phyloP scores from a whole-genome alignment of 2,797 vertebrate species.

The Acipenser transmontanus region DNA sequence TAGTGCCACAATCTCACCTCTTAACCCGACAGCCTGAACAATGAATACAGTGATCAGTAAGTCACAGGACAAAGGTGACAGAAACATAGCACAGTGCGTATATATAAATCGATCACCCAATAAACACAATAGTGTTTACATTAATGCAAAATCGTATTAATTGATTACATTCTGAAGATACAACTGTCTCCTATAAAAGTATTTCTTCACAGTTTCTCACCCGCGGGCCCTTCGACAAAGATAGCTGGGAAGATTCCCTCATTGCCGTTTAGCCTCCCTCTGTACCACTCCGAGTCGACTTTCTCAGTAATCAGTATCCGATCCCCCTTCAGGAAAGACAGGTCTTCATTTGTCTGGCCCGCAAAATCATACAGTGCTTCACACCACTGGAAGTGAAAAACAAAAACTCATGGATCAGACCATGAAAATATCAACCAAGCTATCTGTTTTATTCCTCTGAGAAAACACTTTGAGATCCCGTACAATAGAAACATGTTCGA shows the following conservation, averaged over 20 bases:
- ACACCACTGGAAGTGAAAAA: conserved; percentile 54
- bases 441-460: conserved; percentile 5
- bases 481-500: too few species aligned
- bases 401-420: conserved; percentile 14
- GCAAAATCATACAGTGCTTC: conserved; percentile 78
- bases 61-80: too few species aligned
- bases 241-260: conserved; percentile 78
- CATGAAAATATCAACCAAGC: neutral
- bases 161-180: too few species aligned
- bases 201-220: conserved; percentile 28
- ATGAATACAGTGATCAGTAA: too few species aligned
- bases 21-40: too few species aligned
- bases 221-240: conserved; percentile 62
- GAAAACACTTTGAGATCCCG: neutral
- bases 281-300: conserved; percentile 71
- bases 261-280: conserved; percentile 64
- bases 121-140: too few species aligned
- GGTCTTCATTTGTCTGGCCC: conserved; percentile 76
- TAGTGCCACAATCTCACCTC: too few species aligned
- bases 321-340: conserved; percentile 78
- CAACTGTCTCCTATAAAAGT: too few species aligned
- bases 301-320: conserved; percentile 65
- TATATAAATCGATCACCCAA: too few species aligned
- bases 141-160: too few species aligned
- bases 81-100: too few species aligned